Evolutionary conservation across 2,888 invertebrate genomes (phyloP).

Genomic region (Crematogaster levior): DNA sequence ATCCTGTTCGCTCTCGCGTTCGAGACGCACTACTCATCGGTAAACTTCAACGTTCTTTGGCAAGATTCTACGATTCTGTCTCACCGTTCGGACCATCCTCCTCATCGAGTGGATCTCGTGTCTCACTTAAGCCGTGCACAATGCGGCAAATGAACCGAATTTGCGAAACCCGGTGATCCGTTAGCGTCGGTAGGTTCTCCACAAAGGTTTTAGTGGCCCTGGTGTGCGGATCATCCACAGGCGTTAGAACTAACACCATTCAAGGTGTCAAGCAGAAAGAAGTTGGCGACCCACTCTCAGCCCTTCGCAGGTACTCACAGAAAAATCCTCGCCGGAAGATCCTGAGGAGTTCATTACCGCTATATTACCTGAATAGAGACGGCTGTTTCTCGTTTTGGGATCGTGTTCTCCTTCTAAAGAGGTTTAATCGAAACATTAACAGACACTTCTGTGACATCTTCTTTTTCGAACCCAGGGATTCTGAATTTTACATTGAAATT

Average conservation of each 20-base stretch:
- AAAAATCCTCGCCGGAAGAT: conserved; percentile 65
- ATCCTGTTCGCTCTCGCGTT: conserved; percentile 46
- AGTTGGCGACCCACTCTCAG: conserved; percentile 71
- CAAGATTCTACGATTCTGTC: conserved; percentile 74
- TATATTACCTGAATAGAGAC: conserved; percentile 70
- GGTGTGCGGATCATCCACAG: conserved; percentile 73
- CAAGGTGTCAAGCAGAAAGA: conserved; percentile 83
- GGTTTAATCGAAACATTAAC: conserved; percentile 66
- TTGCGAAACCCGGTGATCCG: conserved; percentile 82
- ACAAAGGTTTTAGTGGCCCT: conserved; percentile 79
- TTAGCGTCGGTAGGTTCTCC: conserved; percentile 67
- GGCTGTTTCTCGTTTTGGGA: conserved; percentile 49
- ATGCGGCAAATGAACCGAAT: conserved; percentile 86
- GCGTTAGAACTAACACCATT: conserved; percentile 85
- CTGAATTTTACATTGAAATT: not conserved
- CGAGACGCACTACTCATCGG: conserved; percentile 75
- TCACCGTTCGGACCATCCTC: conserved; percentile 56
- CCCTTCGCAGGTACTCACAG: conserved; percentile 74
- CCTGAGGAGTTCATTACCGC: conserved; percentile 79
- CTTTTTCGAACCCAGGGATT: conserved; percentile 1
- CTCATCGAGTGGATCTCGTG: conserved; percentile 81
- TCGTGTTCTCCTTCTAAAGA: conserved; percentile 34
- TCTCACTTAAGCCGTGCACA: conserved; percentile 83
- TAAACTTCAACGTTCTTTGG: conserved; percentile 85
- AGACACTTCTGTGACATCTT: conserved; percentile 61